Percentiles rank a stretch among this genome's conserved stretches.
phyloP scores from a whole-genome alignment of 2,888 invertebrate species.

The Meandrusa payeni region DNA sequence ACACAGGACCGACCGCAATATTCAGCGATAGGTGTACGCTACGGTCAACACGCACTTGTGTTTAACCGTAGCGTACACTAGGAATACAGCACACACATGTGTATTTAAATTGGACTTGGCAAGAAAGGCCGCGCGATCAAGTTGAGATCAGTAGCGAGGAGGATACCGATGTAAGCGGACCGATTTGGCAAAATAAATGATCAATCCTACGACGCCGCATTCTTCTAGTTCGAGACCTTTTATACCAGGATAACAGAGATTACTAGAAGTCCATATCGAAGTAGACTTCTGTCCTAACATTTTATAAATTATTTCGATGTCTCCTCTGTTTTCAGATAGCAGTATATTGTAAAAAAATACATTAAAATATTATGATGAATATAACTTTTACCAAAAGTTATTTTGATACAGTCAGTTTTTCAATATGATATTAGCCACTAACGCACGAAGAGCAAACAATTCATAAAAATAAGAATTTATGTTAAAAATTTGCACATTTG shows the following conservation, averaged over 20 bases:
- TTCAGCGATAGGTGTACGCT: background rate
- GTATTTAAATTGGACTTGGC: conserved; percentile 18
- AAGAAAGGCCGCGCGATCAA: background rate
- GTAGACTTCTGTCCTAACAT: no score
- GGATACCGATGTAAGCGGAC: conserved; percentile 23
- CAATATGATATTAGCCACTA: no score
- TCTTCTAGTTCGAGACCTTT: conserved; percentile 25
- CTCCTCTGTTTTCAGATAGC: no score
- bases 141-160: conserved; percentile 26
- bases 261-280: background rate
- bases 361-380: no score
- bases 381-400: no score
- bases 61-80: conserved; percentile 46
- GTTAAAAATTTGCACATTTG: no score
- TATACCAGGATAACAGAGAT: conserved; percentile 31
- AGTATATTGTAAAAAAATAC: no score
- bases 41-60: conserved; percentile 38
- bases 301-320: no score
- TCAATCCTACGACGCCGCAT: conserved; percentile 13
- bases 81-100: conserved; percentile 37
- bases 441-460: no score
- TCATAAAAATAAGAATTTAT: no score
- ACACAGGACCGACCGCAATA: conserved; percentile 12
- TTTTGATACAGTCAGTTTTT: no score
- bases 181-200: conserved; percentile 10